A percentile compares a stretch with the other conserved stretches of the same genome.
Evolutionary conservation across 2,113 vertebrate species (phyloP).

Genomic region (Speoplatyrhinus poulsoni): DNA sequence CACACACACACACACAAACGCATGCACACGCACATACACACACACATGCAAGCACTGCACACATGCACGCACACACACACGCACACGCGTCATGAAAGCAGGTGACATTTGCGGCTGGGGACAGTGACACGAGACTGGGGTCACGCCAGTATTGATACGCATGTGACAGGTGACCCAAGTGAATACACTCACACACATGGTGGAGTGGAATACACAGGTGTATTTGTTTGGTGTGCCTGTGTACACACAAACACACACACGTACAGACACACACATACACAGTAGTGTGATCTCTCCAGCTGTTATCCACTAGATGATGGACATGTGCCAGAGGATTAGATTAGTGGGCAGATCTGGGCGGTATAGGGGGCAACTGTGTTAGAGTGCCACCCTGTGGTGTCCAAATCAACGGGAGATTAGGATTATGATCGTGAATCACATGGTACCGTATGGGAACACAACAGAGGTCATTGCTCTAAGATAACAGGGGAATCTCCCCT

Average conservation of each 20-base stretch:
- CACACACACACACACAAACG: slow-evolving; percentile 2
- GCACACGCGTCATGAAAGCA: background rate
- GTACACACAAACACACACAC: background rate
- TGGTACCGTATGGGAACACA: background rate
- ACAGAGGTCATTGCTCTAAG: background rate
- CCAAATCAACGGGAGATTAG: background rate
- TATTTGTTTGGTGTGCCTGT: background rate
- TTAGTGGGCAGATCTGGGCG: background rate
- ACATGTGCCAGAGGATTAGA: background rate
- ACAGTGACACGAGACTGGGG: background rate
- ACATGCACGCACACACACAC: background rate
- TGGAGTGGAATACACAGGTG: too few species aligned
- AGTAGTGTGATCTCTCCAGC: background rate
- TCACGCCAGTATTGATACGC: too few species aligned
- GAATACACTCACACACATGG: too few species aligned
- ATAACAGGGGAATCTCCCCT: too few species aligned
- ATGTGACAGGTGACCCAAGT: too few species aligned
- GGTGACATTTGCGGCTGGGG: too few species aligned
- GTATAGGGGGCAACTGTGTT: background rate
- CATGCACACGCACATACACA: slow-evolving; percentile 3
- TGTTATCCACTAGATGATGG: background rate
- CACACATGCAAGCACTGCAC: slow-evolving; percentile 3
- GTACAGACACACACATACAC: background rate
- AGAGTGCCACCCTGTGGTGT: slow-evolving; percentile 1
- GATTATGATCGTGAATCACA: background rate